These are phyloP conservation scores for Serinus canaria DNA, from an alignment of 2,113 vertebrate species.

Conservation along the genomic window DNA sequence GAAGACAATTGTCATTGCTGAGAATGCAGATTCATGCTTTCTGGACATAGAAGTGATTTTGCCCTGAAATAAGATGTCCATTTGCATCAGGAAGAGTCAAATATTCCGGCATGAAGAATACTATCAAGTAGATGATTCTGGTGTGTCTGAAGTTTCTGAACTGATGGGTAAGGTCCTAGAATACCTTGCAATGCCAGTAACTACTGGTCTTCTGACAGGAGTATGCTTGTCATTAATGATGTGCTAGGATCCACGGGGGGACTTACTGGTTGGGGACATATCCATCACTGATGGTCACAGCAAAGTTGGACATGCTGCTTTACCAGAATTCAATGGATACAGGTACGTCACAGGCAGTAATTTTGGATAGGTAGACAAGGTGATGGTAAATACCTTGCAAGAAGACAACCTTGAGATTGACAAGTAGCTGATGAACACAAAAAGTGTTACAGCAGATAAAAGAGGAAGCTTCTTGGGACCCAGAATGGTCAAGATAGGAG, in stretches of 20 bases:
- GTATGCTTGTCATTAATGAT: not conserved
- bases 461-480: not conserved
- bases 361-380: not conserved
- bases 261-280: not conserved
- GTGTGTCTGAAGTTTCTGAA: not conserved
- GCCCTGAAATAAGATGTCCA: not conserved
- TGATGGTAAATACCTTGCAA: not conserved
- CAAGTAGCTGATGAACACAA: not conserved
- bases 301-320: accelerated
- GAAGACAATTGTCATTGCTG: not conserved
- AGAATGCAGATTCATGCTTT: not conserved
- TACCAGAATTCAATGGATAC: not conserved
- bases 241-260: not conserved
- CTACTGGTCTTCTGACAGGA: not conserved
- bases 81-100: not conserved
- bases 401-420: not conserved
- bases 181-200: not conserved
- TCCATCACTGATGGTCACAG: not conserved
- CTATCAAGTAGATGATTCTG: not conserved
- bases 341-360: not conserved
- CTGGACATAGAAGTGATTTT: not conserved
- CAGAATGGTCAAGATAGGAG: not conserved
- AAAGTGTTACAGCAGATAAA: not conserved
- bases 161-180: not conserved
- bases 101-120: not conserved